Conservation (phyloP, 2,888 invertebrate species). For the Aleiodes alternator region DNA sequence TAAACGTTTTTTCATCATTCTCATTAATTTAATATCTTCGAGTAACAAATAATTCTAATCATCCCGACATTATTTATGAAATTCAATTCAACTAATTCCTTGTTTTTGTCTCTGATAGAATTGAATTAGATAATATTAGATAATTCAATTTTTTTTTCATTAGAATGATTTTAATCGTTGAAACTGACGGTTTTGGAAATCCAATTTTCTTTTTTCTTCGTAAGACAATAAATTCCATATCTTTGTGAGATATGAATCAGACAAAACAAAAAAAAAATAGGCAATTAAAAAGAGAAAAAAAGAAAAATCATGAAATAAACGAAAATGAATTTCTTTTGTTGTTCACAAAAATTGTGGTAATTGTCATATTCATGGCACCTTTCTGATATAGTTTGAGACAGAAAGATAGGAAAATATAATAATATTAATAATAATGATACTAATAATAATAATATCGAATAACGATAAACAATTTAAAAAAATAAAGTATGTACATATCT, state of each 20-base stretch:
- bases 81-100: neutral
- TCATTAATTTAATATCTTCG: constrained; percentile 15
- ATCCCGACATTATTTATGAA: constrained; percentile 28
- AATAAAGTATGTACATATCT: constrained; percentile 53
- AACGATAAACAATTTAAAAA: neutral
- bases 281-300: constrained; percentile 30
- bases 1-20: constrained; percentile 39
- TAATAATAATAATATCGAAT: too few species aligned
- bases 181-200: constrained; percentile 10
- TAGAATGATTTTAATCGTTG: neutral
- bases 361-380: constrained; percentile 34
- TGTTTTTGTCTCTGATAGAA: constrained; percentile 5
- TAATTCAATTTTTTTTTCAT: constrained; percentile 34
- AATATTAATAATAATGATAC: too few species aligned
- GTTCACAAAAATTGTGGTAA: constrained; percentile 28
- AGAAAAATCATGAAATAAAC: constrained; percentile 39
- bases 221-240: constrained; percentile 50
- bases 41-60: neutral
- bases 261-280: neutral
- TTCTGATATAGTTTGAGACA: constrained; percentile 34
- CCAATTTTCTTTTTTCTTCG: constrained; percentile 30
- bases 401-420: constrained; percentile 1
- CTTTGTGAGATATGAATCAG: constrained; percentile 30
- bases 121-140: neutral
- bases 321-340: constrained; percentile 30